Percentiles rank a stretch among this genome's conserved stretches.
Conservation (phyloP, 2,797 vertebrate species). For the Rhabdomys pumilio region DNA sequence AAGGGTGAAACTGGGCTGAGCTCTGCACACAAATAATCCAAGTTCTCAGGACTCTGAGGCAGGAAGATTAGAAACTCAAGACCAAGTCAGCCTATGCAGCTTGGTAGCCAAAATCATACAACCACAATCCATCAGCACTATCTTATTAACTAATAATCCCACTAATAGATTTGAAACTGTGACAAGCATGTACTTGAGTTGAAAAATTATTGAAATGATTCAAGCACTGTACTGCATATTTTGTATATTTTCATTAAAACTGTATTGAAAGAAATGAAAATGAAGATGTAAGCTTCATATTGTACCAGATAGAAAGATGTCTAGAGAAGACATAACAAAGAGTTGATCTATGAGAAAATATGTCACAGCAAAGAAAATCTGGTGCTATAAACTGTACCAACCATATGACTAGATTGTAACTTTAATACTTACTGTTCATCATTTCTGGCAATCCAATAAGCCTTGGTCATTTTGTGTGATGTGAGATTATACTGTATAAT, state of each 20-base stretch:
- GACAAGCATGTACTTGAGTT: background rate
- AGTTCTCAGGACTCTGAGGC: background rate
- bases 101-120: background rate
- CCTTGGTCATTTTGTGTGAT: background rate
- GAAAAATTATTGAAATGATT: background rate
- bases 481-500: background rate
- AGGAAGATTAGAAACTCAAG: background rate
- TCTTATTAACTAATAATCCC: background rate
- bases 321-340: background rate
- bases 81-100: too few species aligned
- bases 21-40: too few species aligned
- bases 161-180: background rate
- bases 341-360: background rate
- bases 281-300: background rate
- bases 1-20: background rate
- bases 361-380: background rate
- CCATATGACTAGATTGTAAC: background rate
- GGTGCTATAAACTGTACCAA: background rate
- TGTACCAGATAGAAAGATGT: background rate
- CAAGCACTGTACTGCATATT: background rate
- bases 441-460: background rate
- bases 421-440: background rate
- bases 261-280: background rate
- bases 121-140: background rate
- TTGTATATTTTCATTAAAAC: background rate